A percentile compares a stretch with the other conserved stretches of the same genome.
phyloP scores from a whole-genome alignment of 2,888 invertebrate species.

The Hypercompe scribonia region DNA sequence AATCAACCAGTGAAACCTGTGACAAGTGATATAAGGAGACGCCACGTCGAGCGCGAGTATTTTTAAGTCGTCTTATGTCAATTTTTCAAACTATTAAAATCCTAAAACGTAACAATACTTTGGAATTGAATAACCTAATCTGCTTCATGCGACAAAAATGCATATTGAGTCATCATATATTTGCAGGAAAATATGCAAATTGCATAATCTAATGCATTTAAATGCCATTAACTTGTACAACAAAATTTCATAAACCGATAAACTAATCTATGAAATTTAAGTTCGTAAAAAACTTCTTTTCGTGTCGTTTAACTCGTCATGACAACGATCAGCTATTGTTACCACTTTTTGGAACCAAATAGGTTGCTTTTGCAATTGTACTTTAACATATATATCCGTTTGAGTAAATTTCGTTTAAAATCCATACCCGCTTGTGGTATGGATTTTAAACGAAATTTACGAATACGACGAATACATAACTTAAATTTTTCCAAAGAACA shows the following conservation, averaged over 20 bases:
- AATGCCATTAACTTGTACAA: conserved; percentile 11
- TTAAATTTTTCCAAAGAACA: no score
- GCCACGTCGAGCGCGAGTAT: no score
- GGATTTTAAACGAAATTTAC: no score
- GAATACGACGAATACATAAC: no score
- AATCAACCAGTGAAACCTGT: no score
- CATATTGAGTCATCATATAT: not conserved
- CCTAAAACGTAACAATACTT: not conserved
- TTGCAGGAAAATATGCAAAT: not conserved
- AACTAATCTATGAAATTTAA: not conserved
- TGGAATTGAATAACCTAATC: not conserved
- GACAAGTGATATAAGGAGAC: no score
- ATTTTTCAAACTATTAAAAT: no score
- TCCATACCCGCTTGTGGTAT: no score
- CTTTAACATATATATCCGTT: not conserved
- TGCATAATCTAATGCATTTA: conserved; percentile 7
- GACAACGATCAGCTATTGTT: no score
- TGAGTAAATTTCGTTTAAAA: no score
- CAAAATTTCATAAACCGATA: not conserved
- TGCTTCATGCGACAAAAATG: not conserved
- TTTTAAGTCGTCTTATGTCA: no score
- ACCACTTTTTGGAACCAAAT: not conserved
- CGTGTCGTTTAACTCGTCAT: not conserved
- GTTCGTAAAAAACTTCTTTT: not conserved
- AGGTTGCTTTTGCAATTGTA: not conserved